These are phyloP conservation scores for Rhagoletis zephyria DNA, from an alignment of 1,140 invertebrate genomes.

Conservation along the genomic window DNA sequence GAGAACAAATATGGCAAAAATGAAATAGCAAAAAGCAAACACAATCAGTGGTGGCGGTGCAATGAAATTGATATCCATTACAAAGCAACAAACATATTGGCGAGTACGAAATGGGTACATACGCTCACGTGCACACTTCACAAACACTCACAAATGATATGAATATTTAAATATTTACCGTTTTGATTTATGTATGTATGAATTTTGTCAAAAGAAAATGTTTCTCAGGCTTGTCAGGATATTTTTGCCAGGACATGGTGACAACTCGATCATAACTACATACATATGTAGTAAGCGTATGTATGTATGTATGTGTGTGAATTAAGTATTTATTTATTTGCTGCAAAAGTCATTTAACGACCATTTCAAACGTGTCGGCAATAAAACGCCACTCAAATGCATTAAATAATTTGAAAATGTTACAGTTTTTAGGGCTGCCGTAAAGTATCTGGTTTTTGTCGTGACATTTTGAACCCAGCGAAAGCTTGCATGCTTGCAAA, in stretches of 20 bases:
- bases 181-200: constrained; percentile 42
- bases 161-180: constrained; percentile 47
- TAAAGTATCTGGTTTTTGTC: not conserved
- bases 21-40: constrained; percentile 60
- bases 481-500: not conserved
- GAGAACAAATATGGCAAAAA: constrained; percentile 68
- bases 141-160: not conserved
- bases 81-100: not conserved
- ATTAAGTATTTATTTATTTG: not conserved
- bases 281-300: too few species aligned
- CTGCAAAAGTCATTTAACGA: constrained; percentile 30
- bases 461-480: not conserved
- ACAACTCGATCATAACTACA: not conserved
- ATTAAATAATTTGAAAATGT: not conserved
- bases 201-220: not conserved
- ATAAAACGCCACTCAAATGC: constrained; percentile 30
- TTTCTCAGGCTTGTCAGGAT: constrained; percentile 28
- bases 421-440: not conserved
- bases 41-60: constrained; percentile 21
- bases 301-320: too few species aligned
- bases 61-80: constrained; percentile 44
- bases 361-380: constrained; percentile 25
- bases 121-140: not conserved
- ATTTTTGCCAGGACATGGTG: not conserved
- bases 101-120: not conserved